Conservation (phyloP, 2,888 invertebrate genomes). For the Parochlus steinenii region DNA sequence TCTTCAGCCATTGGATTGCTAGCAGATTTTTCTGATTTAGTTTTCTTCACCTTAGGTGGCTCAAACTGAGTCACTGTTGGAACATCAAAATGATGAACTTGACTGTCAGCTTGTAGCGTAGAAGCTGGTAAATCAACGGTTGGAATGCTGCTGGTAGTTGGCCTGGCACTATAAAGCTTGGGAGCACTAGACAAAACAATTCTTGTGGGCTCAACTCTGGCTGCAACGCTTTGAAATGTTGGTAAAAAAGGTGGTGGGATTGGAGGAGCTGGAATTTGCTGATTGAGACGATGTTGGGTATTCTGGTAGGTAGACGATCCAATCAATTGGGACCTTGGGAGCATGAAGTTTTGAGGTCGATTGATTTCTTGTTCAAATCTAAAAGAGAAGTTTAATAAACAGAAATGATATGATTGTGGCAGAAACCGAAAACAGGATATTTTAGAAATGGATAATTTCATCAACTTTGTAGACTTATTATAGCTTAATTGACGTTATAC, state of each 20-base stretch:
- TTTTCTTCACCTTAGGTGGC: constrained; percentile 39
- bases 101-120: constrained; percentile 18
- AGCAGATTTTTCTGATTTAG: constrained; percentile 47
- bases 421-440: constrained; percentile 12
- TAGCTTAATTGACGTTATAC: constrained; percentile 29
- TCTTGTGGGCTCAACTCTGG: constrained; percentile 35
- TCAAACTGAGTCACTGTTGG: neutral
- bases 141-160: constrained; percentile 32
- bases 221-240: constrained; percentile 29
- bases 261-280: constrained; percentile 25
- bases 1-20: constrained; percentile 43
- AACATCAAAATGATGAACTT: neutral
- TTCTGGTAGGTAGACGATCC: constrained; percentile 55
- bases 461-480: neutral
- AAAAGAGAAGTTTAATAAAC: constrained; percentile 17
- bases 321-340: constrained; percentile 38
- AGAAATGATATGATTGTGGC: constrained; percentile 4
- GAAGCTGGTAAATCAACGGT: constrained; percentile 22
- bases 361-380: constrained; percentile 84
- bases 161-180: constrained; percentile 43
- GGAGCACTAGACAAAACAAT: constrained; percentile 53
- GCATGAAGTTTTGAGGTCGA: constrained; percentile 30
- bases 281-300: constrained; percentile 48
- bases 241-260: constrained; percentile 25
- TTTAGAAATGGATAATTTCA: too few species aligned